Base-by-base conservation (phyloP, 1,140 invertebrate species). In the Lysiphlebus fabarum region DNA sequence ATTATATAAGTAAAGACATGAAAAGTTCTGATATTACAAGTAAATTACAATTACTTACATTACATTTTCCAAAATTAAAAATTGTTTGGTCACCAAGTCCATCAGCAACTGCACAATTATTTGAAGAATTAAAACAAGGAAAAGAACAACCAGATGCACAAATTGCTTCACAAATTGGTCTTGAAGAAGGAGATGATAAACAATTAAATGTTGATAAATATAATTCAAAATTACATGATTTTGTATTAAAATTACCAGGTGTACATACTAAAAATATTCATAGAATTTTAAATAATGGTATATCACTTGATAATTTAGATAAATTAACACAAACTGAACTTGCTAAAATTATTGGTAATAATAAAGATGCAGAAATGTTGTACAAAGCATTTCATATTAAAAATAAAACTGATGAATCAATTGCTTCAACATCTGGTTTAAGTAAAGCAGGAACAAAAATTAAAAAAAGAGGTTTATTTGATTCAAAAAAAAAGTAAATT, bases 21-120 rank as follows among this genome's bases (percentile, higher is more conserved):
- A 86, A 86, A 6, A 87, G 87, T 60, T 86, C 86, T 40, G 88
- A 93, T 65, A 85, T 95, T 33, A 87, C 89, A 63, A 84, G 90
- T 60, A 92, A 93, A 75, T 73, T 98, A 14, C 88, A 95, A 64
- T 80, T 98, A n/a, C 80, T 99, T 0, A 98, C 95, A 0, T 79
- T 98, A 62, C 93, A 98, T 77, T 98, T 98, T 79, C 95, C 96
- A 6, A 87, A 88, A 67, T 81, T 99, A 34, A 87, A 92, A 63
- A 80, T 98, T 7, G 87, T 99, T 10, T 99, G 96, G 96, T 98
- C 94, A 38, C 92, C 92, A 5, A 95, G 89, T 76, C 93, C 96
- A 0, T 92, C 94, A 77, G 94, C 94, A 14, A 95, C 94, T 12
- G 93, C 95, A 0, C 94, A 98, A 81, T 79, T 98, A 37, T 98